Percentiles rank a stretch among this genome's conserved stretches.
phyloP scores from a whole-genome alignment of 2,113 vertebrate genomes.

The Formicarius rufipectus region DNA sequence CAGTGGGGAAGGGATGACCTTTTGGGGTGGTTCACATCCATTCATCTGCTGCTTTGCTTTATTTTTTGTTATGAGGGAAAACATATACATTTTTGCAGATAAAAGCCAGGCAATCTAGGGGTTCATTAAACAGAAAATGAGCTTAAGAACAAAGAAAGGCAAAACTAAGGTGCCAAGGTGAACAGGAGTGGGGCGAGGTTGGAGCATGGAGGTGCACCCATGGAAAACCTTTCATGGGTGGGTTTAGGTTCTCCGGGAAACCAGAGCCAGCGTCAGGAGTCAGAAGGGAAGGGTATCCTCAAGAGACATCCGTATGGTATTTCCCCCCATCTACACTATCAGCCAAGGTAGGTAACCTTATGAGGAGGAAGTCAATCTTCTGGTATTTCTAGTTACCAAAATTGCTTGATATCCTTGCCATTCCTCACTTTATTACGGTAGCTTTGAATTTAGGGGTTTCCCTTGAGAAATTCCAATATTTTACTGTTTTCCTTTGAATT shows the following conservation, averaged over 20 bases:
- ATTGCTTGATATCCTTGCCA: neutral
- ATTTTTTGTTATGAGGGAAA: neutral
- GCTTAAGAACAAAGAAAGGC: neutral
- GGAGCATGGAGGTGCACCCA: neutral
- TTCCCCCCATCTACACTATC: neutral
- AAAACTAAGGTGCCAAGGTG: neutral
- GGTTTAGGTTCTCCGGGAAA: neutral
- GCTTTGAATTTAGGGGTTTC: neutral
- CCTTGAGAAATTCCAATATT: neutral
- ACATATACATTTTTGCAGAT: neutral
- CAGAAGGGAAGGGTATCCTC: neutral
- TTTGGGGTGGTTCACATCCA: neutral
- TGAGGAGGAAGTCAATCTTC: neutral
- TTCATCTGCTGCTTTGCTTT: neutral
- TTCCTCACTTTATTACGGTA: neutral
- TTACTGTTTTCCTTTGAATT: neutral
- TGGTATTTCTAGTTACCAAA: neutral
- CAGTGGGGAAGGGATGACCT: neutral
- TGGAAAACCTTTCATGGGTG: neutral
- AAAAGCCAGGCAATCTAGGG: neutral
- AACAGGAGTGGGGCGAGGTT: neutral
- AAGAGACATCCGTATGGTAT: neutral
- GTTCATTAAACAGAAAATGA: neutral
- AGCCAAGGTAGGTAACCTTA: neutral
- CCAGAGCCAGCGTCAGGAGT: fast-evolving